These are phyloP conservation scores for Steatornis caripensis DNA, from an alignment of 2,113 vertebrate genomes.

Conservation along the genomic window DNA sequence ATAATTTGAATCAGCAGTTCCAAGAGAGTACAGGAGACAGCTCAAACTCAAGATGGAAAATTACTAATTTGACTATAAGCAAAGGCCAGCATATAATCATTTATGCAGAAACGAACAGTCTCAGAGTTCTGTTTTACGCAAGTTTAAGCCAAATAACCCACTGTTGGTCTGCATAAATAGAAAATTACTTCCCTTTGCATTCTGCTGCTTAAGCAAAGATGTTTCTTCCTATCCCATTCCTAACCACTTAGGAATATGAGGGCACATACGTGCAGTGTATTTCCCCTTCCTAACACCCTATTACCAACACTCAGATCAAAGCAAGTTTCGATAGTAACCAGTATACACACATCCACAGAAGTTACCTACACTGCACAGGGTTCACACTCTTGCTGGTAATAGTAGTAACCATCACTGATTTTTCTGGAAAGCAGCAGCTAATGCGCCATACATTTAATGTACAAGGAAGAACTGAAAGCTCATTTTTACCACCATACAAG, in stretches of 20 bases:
- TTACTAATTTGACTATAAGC: background rate
- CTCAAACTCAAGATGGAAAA: background rate
- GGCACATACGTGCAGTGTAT: background rate
- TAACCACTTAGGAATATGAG: background rate
- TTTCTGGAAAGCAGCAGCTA: background rate
- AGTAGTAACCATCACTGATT: background rate
- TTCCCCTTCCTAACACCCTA: background rate
- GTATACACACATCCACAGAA: background rate
- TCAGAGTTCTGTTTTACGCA: background rate
- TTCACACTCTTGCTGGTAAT: background rate
- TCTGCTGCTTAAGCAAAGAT: slow-evolving; percentile 17
- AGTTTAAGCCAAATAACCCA: background rate
- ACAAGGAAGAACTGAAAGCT: background rate
- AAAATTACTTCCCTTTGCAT: slow-evolving; percentile 29
- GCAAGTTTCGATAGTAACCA: background rate
- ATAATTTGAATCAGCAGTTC: background rate
- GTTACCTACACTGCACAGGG: background rate
- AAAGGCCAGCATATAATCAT: background rate
- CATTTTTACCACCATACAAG: background rate
- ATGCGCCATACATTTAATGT: background rate
- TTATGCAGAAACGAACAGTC: background rate
- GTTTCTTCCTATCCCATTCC: background rate
- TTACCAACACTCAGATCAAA: background rate
- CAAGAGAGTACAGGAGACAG: background rate
- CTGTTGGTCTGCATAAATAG: background rate